Base-by-base conservation (phyloP, 1,140 invertebrate genomes). In the Drosophila truncata region DNA sequence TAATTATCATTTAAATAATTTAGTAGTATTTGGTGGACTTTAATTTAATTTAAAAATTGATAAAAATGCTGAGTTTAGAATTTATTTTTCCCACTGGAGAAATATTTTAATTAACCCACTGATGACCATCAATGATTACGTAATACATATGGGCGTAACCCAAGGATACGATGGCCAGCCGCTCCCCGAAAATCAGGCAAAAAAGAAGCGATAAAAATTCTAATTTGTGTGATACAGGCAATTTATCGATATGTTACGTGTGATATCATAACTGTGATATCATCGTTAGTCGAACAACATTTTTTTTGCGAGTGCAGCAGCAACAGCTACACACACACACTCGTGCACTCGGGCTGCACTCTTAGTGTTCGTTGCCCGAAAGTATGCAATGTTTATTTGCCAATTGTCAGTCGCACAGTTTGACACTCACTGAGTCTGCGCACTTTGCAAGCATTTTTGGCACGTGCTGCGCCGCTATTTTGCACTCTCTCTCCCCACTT, bases 361-460 rank as follows among this genome's bases (percentile, higher is more conserved):
- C 44, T 77, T 77, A 42, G 42, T 49, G 31, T 44, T 61, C 49
- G 62, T 39, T 58, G 64, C 84, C 83, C 66, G 47, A 82, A 87
- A 84, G 84, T 47, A 84, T 87, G 84, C 85, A 87, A 62, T 80
- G 73, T 80, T 87, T 88, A 77, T 88, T 88, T 84, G 80, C 64
- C 58, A 59, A 67, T 52, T 54, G 66, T 33, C 29, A 52, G 47
- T 35, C 41, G 69, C 63, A 71, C 39, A 65, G 54, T 64, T 78
- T 78, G 37, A 46, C 57, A 65, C 69, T 80, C 65, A 71, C 73
- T 62, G 79, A 41, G 80, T 58, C 39, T 88, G 80, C 84, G 84
- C 77, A 83, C 39, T 78, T 29, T 10, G 3, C 10, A 16, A 25
- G 9, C 18, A 33, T 35, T 41, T 39, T 57, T 25, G n/a, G 57